Conservation (phyloP, 2,113 vertebrate species). For the Gorsachius goisagi region DNA sequence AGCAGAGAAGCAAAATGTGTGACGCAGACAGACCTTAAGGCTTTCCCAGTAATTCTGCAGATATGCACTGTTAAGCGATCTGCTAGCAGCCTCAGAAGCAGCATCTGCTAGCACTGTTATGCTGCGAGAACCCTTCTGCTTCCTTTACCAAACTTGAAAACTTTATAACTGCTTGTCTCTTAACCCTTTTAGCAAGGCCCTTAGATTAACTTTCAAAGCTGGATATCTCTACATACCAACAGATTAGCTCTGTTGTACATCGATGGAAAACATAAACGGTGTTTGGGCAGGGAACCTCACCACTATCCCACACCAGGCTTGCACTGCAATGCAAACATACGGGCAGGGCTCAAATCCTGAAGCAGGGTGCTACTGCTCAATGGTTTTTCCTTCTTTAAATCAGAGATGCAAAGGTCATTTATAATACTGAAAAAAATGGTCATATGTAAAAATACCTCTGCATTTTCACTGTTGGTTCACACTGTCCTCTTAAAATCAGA, state of each 20-base stretch:
- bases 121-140: neutral
- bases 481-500: neutral
- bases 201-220: neutral
- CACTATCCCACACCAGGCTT: neutral
- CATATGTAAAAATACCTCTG: neutral
- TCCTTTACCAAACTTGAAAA: neutral
- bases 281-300: neutral
- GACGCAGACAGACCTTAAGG: neutral
- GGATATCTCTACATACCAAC: rapidly evolving
- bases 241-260: too few species aligned
- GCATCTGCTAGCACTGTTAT: neutral
- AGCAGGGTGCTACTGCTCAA: neutral
- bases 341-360: neutral
- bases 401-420: neutral
- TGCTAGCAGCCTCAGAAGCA: neutral
- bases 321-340: neutral
- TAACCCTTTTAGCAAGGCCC: neutral
- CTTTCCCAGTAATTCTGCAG: neutral
- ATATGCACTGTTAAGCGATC: neutral
- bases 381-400: neutral
- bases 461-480: neutral
- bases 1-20: neutral
- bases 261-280: rapidly evolving
- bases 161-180: neutral
- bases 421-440: neutral